Evolutionary conservation across 2,797 vertebrate genomes (phyloP).

Genomic region (Hoplostethus mediterraneus): DNA sequence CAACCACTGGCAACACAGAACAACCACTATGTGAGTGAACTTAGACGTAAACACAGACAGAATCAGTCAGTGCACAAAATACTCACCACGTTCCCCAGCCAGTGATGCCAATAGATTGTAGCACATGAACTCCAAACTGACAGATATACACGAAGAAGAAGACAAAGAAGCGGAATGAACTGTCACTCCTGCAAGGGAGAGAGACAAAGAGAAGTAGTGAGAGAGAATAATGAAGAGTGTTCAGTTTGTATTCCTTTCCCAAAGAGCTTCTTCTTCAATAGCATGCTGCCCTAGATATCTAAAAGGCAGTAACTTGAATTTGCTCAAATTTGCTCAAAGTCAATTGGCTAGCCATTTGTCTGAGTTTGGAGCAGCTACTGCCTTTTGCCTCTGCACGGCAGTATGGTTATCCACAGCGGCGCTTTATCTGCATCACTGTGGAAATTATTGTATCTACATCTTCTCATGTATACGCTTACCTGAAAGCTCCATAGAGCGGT

Average conservation of each 20-base stretch:
- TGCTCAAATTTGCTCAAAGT: too few species aligned
- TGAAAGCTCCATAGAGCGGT: slow-evolving; percentile 98
- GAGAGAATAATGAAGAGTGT: slow-evolving; percentile 6
- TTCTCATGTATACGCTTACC: slow-evolving; percentile 81
- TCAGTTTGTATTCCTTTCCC: not conserved
- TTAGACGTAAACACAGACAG: not conserved
- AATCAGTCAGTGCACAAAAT: not conserved
- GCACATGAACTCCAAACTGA: slow-evolving; percentile 97
- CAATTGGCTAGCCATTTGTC: not conserved
- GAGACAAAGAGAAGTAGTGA: slow-evolving; percentile 28
- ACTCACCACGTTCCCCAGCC: slow-evolving; percentile 97
- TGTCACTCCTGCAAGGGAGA: slow-evolving; percentile 90
- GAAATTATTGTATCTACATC: not conserved
- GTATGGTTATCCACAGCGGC: not conserved
- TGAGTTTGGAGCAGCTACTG: not conserved
- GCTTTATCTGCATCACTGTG: not conserved
- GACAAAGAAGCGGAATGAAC: slow-evolving; percentile 97
- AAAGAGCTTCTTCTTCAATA: not conserved
- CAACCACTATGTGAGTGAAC: not conserved
- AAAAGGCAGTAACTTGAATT: not conserved
- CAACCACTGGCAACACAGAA: slow-evolving; percentile 88
- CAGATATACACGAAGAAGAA: slow-evolving; percentile 99
- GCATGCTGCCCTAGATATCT: too few species aligned
- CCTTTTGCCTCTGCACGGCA: not conserved
- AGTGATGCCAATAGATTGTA: slow-evolving; percentile 96